Conservation (phyloP, 1,140 invertebrate species). For the Thaumetopoea pityocampa region DNA sequence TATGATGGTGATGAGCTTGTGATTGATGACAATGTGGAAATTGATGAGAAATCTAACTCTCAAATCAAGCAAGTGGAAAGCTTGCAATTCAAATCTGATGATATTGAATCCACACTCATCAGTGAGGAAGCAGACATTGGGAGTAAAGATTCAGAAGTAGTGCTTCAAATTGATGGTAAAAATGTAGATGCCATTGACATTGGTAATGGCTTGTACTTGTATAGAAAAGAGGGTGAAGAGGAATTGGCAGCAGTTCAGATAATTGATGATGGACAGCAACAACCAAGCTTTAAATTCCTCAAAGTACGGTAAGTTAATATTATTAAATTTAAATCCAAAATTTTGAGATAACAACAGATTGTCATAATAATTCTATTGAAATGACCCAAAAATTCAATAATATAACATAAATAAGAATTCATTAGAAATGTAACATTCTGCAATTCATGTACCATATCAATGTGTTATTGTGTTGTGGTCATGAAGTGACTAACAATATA, state of each 20-base stretch:
- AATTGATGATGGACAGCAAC: slow-evolving; percentile 51
- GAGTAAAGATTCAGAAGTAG: slow-evolving; percentile 62
- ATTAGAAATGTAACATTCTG: no score
- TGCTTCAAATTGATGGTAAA: slow-evolving; percentile 70
- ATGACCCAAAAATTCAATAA: no score
- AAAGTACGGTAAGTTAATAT: slow-evolving; percentile 66
- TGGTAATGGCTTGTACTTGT: slow-evolving; percentile 70
- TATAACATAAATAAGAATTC: no score
- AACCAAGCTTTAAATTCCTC: slow-evolving; percentile 65
- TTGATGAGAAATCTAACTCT: slow-evolving; percentile 40
- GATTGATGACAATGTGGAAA: slow-evolving; percentile 62
- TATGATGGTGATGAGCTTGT: slow-evolving; percentile 71
- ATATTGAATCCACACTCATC: slow-evolving; percentile 25
- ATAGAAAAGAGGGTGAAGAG: slow-evolving; percentile 60
- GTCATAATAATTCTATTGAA: no score
- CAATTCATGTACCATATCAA: no score
- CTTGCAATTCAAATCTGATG: slow-evolving; percentile 15
- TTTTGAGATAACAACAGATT: no score
- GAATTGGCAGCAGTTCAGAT: slow-evolving; percentile 68
- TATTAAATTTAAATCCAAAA: no score
- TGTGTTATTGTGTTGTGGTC: no score
- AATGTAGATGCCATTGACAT: slow-evolving; percentile 73
- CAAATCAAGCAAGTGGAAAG: slow-evolving; percentile 23
- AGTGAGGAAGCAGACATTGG: slow-evolving; percentile 33
- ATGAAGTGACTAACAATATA: no score